Base-by-base conservation (phyloP, 2,113 vertebrate species). In the Stigmatopora nigra region DNA sequence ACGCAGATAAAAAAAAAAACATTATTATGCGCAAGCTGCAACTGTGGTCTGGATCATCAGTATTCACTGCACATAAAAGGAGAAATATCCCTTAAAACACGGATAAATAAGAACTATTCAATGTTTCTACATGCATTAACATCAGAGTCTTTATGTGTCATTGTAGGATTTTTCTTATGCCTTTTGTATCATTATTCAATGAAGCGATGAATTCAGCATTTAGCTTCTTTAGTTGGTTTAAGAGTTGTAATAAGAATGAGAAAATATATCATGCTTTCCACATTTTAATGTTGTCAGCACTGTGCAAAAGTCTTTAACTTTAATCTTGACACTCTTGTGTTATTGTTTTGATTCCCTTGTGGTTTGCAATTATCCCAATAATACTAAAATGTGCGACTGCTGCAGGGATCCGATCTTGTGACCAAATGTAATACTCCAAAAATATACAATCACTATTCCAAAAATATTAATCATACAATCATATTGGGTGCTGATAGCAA, bases 1-100 rank as follows among this genome's bases (percentile, higher is more conserved):
- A n/a, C 63, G 58, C 61, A 71, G 67, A 80, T 69, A 31, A 31
- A 31, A 31, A 31, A 31, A 38, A 75, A n/a, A 61, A 14, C 60
- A 75, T 82, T 73, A 67, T 71, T 70, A 71, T 82, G 72, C 67
- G 4, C 20, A 14, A 68, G 71, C 71, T 59, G 68, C 68, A 72
- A 71, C 67, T 19, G 49, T 13, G 61, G 69, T 75, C 68, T 72
- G 65, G 66, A 77, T 77, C 73, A 86, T 88, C 78, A 77, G 81
- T 71, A 87, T 88, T 80, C 85, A 61, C 63, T 78, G 72, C 86
- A 79, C 76, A 70, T 36, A 76, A 19, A 66, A 56, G 51, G 44
- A 72, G 19, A 53, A 55, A 71, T 77, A 64, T 74, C 65, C 63
- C 67, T 64, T 73, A 77, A 71, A 67, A 68, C 70, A 63, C 48